Conservation (phyloP, 2,888 invertebrate species). For the Syritta pipiens region DNA sequence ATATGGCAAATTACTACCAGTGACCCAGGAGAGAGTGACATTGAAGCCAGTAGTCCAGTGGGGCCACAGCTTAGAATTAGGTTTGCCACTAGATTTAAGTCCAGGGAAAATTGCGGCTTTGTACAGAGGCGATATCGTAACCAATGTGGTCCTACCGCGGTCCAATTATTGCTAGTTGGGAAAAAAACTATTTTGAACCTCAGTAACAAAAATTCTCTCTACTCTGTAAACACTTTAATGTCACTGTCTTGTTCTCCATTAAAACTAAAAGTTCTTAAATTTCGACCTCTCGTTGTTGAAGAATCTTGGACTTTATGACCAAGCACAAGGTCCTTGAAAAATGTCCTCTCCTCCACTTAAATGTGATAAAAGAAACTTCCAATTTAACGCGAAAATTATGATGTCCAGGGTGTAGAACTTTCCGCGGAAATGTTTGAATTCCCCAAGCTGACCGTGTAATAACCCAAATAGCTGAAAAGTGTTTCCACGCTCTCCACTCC, state of each 20-base stretch:
- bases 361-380: background rate
- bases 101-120: no score
- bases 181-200: no score
- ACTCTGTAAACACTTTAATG: no score
- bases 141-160: constrained; percentile 94
- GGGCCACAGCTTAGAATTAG: no score
- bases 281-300: background rate
- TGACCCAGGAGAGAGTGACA: no score
- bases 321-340: background rate
- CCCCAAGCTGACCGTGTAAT: background rate
- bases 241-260: background rate
- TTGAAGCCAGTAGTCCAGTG: no score
- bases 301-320: background rate
- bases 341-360: background rate
- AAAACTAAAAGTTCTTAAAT: background rate
- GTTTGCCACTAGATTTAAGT: no score
- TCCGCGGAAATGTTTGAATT: background rate
- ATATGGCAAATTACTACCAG: no score
- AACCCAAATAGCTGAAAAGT: background rate
- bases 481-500: no score
- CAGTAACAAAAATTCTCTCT: no score
- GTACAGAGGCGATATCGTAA: constrained; percentile 96
- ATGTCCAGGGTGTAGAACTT: constrained; percentile 3
- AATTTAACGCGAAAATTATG: constrained; percentile 3
- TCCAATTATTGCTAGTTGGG: constrained; percentile 96